A percentile compares a stretch with the other conserved stretches of the same genome.
Conservation (phyloP, 2,888 invertebrate species). For the Helobdella robusta region DNA sequence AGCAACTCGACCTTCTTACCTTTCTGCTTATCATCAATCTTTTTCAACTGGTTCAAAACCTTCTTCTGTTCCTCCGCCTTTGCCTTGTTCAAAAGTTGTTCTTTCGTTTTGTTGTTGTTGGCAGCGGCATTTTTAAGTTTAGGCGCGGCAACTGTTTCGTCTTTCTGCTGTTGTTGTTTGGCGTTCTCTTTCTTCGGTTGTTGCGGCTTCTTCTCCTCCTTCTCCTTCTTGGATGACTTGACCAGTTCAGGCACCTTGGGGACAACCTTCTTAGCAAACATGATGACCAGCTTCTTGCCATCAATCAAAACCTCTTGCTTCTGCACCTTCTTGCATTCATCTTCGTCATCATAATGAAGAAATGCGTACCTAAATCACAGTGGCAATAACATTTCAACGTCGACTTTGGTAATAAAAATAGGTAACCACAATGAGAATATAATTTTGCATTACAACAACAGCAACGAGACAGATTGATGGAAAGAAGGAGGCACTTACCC, state of each 20-base stretch:
- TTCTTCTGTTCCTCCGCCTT: not conserved
- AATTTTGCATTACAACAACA: too few relatives aligned
- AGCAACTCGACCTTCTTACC: not conserved
- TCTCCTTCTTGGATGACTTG: not conserved
- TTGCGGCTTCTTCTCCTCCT: slow-evolving; percentile 10
- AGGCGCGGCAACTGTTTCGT: not conserved
- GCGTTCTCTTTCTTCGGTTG: not conserved
- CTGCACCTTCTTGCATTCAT: not conserved
- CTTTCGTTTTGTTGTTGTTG: not conserved
- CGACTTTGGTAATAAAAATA: too few relatives aligned
- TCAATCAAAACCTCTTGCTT: not conserved
- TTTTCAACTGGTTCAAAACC: not conserved
- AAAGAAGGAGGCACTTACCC: slow-evolving; percentile 10
- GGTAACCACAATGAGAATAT: too few relatives aligned
- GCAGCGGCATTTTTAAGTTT: not conserved
- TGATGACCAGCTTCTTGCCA: not conserved
- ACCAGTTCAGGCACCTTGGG: not conserved
- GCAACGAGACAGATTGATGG: too few relatives aligned
- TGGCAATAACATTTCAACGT: not conserved
- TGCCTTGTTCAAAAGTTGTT: too few relatives aligned
- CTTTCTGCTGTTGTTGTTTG: not conserved
- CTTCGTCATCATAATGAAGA: slow-evolving; percentile 3
- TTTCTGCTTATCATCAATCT: too few relatives aligned
- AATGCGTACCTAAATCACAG: slow-evolving; percentile 6
- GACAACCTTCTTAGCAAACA: not conserved